Evolutionary conservation across 2,113 vertebrate genomes (phyloP), one percentile per base, ranked within the genome.

Genomic region (Clinocottus analis): DNA sequence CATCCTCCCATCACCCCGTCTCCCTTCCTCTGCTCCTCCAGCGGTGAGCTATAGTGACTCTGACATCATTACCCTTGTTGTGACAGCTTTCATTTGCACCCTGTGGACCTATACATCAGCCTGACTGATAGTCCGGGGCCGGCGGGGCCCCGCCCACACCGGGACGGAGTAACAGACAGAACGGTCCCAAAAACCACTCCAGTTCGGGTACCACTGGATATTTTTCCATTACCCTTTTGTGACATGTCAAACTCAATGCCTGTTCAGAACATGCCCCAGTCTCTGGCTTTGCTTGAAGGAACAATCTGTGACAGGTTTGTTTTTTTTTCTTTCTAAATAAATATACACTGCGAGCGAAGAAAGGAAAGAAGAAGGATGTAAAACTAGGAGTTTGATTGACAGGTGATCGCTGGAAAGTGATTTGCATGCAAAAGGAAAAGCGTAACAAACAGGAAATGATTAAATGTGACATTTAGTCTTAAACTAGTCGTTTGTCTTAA

Each of bases 1-100:
- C 77, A 75, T 87, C 79, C 77, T 69, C 64, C 65, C 23, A 78
- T 79, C 84, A 69, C 56, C 61, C 55, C 33, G 19, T 79, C 82
- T 83, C 80, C 73, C 78, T 83, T 81, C 74, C 67, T 56, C 70
- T 85, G 64, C 82, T 85, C 51, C 62, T 76, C 80, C 72, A 85
- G 27, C 37, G 9, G 66, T 88, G 79, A 90, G 70, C 14, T 87
- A 86, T 90, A 90, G 91, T 89, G 89, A 86, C 89, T 95, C 93
- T 95, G 95, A 93, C 91, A 94, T 93, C 90, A 91, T 91, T 92
- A 93, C 91, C 93, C 93, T 94, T 94, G 93, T 94, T 94, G 92
- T 94, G 93, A 93, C 93, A 94, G 92, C 88, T 93, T 93, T 94
- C 92, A 93, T 89, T 91, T 91, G 87, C 89, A 89, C 90, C 90